Base-by-base conservation (phyloP, 2,113 vertebrate species). In the Brachyistius frenatus region DNA sequence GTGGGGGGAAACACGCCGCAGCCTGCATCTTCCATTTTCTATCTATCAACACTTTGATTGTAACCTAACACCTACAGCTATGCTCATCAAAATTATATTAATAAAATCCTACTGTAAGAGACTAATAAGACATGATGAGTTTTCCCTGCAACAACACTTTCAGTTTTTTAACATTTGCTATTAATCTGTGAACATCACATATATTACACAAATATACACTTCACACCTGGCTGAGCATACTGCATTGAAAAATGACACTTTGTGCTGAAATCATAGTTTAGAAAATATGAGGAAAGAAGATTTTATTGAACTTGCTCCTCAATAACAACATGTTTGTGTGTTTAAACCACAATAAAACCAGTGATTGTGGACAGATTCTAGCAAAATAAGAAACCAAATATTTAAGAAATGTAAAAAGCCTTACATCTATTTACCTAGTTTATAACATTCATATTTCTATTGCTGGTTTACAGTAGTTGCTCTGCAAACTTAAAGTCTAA, bases 401-500 rank as follows among this genome's bases (percentile, higher is more conserved):
- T 93, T 85, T 86, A 86, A 78, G 91, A 95, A 89, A 94, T 95
- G 92, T 90, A 84, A 85, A 93, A 94, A 93, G 92, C 93, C 70
- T 89, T 88, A 89, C 88, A 87, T 90, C 86, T 93, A 94, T 67
- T 85, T 73, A 94, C 93, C 95, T 96, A 95, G 91, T 95, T 96
- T 95, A 94, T 94, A 95, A 97, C 96, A 96, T 86, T 85, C 92
- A 76, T 93, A 89, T 92, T 94, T 94, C 96, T 97, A 97, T 96
- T 97, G 95, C 96, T 95, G 95, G 96, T 96, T 97, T 96, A 96
- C 95, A 96, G 94, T 91, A 92, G 90, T 95, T 95, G 95, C 93
- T 93, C 91, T 95, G 93, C 93, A 91, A 94, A 93, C 90, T 91
- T 93, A 95, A 91, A 93, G 94, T 94, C 92, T 94, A 95, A 96